A percentile compares a stretch with the other conserved stretches of the same genome.
Evolutionary conservation across 2,888 invertebrate genomes (phyloP).

Genomic region (Ormyrus rosae): DNA sequence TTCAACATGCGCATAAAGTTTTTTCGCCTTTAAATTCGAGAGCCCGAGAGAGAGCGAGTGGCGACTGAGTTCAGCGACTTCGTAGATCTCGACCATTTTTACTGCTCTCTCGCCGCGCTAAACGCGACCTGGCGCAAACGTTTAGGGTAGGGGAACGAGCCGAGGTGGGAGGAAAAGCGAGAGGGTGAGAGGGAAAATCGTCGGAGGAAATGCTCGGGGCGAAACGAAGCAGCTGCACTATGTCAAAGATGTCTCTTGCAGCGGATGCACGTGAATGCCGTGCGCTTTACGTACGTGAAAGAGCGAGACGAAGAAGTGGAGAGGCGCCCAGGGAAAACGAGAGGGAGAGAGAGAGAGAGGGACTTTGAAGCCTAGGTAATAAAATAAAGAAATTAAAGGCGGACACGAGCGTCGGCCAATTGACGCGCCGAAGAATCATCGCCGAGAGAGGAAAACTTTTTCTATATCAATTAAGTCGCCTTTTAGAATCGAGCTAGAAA

Average conservation of each 20-base stretch:
- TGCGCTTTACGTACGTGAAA: slow-evolving; percentile 30
- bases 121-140: slow-evolving; percentile 32
- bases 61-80: not conserved
- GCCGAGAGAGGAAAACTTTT: not conserved
- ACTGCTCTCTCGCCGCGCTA: not conserved
- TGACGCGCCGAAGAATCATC: slow-evolving; percentile 15
- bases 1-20: slow-evolving; percentile 45
- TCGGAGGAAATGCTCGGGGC: slow-evolving; percentile 37
- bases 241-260: slow-evolving; percentile 52
- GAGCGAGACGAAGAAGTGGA: slow-evolving; percentile 40
- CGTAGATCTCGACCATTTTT: not conserved
- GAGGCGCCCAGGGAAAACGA: slow-evolving; percentile 22
- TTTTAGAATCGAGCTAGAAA: not conserved
- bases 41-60: not conserved
- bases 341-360: slow-evolving; percentile 14
- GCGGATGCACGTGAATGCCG: slow-evolving; percentile 33
- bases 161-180: not conserved
- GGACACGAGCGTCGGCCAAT: slow-evolving; percentile 11
- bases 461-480: not conserved
- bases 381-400: slow-evolving; percentile 42
- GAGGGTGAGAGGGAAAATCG: slow-evolving; percentile 23
- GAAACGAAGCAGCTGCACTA: slow-evolving; percentile 52
- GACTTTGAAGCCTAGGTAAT: slow-evolving; percentile 28
- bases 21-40: slow-evolving; percentile 30
- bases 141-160: slow-evolving; percentile 13